Evolutionary conservation across 2,888 invertebrate species (phyloP).

Genomic region (Apotomis capreana): DNA sequence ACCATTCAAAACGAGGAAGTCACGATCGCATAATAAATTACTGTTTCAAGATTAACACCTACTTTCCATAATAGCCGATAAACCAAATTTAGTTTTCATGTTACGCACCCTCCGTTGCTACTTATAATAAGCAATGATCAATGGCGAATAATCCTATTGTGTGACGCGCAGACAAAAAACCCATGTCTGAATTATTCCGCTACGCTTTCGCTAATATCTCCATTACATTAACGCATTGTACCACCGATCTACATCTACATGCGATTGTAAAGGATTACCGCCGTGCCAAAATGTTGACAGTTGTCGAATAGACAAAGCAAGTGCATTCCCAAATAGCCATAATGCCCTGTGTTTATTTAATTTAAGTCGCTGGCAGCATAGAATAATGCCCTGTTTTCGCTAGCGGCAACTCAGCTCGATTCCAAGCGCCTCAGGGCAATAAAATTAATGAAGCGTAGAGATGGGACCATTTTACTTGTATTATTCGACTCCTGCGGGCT

Average conservation of each 20-base stretch:
- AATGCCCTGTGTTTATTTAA: slow-evolving; percentile 81
- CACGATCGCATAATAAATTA: slow-evolving; percentile 79
- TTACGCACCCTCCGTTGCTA: slow-evolving; percentile 79
- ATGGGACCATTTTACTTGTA: slow-evolving; percentile 84
- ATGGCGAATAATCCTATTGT: slow-evolving; percentile 83
- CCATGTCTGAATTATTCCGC: slow-evolving; percentile 80
- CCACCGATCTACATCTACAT: slow-evolving; percentile 54
- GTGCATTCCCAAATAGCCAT: slow-evolving; percentile 71
- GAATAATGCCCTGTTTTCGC: slow-evolving; percentile 80
- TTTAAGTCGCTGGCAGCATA: slow-evolving; percentile 78
- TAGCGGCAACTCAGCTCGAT: slow-evolving; percentile 68
- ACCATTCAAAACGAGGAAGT: slow-evolving; percentile 69
- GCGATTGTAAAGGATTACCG: slow-evolving; percentile 67
- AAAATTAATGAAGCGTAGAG: slow-evolving; percentile 84
- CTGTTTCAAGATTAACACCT: slow-evolving; percentile 80
- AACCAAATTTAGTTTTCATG: slow-evolving; percentile 84
- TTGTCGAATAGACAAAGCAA: slow-evolving; percentile 75
- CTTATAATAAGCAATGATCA: slow-evolving; percentile 83
- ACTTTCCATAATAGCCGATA: slow-evolving; percentile 83
- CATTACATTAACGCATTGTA: slow-evolving; percentile 79
- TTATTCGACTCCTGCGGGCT: slow-evolving; percentile 83
- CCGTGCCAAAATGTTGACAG: slow-evolving; percentile 75
- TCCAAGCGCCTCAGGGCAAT: slow-evolving; percentile 81
- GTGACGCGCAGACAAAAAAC: slow-evolving; percentile 77
- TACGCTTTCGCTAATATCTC: slow-evolving; percentile 81